These are phyloP conservation scores for Oithona nana DNA, from an alignment of 2,888 invertebrate species.

Conservation along the genomic window DNA sequence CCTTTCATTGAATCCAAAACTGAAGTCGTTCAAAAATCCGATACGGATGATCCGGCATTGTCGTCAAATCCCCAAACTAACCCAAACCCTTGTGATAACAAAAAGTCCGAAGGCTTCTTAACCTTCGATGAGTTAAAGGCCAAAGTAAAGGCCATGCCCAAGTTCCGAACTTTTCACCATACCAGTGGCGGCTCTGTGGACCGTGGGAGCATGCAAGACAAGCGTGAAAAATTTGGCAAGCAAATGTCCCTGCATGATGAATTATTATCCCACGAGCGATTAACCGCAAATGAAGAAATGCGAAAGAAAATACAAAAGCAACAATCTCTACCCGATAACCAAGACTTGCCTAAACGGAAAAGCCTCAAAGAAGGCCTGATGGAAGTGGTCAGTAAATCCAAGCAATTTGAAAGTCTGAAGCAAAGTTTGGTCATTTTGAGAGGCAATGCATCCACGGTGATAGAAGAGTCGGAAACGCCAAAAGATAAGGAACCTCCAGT, in stretches of 20 bases:
- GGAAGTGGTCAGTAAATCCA: conserved; percentile 9
- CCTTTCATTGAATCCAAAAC: neutral
- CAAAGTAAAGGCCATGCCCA: neutral
- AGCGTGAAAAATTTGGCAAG: conserved; percentile 30
- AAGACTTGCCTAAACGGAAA: neutral
- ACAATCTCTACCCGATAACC: conserved; percentile 3
- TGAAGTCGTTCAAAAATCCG: neutral
- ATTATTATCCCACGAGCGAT: conserved; percentile 62
- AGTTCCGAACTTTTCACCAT: neutral
- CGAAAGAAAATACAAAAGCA: conserved; percentile 40
- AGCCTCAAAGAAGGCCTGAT: conserved; percentile 17
- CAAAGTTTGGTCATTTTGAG: conserved; percentile 20
- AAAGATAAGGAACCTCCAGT: neutral
- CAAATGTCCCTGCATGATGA: conserved; percentile 77
- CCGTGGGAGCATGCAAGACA: neutral
- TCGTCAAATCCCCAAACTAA: conserved; percentile 21
- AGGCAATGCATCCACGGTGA: neutral
- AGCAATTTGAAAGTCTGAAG: conserved; percentile 20
- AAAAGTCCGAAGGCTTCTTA: neutral
- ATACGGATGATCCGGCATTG: neutral
- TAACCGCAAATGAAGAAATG: conserved; percentile 56
- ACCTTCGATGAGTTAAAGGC: conserved; percentile 6
- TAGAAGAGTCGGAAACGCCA: conserved; percentile 15
- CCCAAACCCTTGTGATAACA: neutral
- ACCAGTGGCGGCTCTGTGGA: neutral